Evolutionary conservation across 1,140 invertebrate genomes (phyloP).

Genomic region (Lethrus apterus): DNA sequence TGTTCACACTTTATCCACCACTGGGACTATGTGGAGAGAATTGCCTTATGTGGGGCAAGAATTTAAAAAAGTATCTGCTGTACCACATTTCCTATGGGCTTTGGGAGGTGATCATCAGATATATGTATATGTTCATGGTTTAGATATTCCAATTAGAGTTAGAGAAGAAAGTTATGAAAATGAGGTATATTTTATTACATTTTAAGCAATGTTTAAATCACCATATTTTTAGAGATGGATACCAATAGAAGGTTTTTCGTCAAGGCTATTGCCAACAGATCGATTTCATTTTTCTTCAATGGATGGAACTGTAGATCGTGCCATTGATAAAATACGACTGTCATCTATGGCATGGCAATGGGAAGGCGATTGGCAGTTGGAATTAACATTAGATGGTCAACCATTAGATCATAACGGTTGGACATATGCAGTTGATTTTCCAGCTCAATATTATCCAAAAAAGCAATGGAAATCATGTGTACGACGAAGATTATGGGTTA

Average conservation of each 20-base stretch:
- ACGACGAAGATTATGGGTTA: constrained; percentile 79
- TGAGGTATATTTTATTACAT: constrained; percentile 54
- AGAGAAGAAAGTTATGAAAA: constrained; percentile 90
- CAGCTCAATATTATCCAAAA: constrained; percentile 68
- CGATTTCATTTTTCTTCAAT: constrained; percentile 75
- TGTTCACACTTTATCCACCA: constrained; percentile 73
- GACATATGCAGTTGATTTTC: constrained; percentile 92
- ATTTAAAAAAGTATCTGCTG: constrained; percentile 78
- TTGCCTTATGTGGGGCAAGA: constrained; percentile 77
- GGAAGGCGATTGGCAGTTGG: constrained; percentile 88
- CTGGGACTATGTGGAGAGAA: constrained; percentile 72
- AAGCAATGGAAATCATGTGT: constrained; percentile 90
- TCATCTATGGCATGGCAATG: constrained; percentile 91
- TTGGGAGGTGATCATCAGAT: constrained; percentile 86
- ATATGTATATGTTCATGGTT: constrained; percentile 80
- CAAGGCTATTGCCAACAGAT: constrained; percentile 75
- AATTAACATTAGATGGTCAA: constrained; percentile 79
- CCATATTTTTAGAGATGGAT: constrained; percentile 64
- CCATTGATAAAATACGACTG: constrained; percentile 71
- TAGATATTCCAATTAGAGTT: constrained; percentile 83
- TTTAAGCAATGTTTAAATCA: too few species aligned
- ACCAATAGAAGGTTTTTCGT: constrained; percentile 80
- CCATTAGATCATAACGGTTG: constrained; percentile 84
- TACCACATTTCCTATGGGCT: constrained; percentile 81
- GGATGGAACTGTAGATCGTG: constrained; percentile 70